Base-by-base conservation (phyloP, 2,888 invertebrate species). In the Erebia palarica region DNA sequence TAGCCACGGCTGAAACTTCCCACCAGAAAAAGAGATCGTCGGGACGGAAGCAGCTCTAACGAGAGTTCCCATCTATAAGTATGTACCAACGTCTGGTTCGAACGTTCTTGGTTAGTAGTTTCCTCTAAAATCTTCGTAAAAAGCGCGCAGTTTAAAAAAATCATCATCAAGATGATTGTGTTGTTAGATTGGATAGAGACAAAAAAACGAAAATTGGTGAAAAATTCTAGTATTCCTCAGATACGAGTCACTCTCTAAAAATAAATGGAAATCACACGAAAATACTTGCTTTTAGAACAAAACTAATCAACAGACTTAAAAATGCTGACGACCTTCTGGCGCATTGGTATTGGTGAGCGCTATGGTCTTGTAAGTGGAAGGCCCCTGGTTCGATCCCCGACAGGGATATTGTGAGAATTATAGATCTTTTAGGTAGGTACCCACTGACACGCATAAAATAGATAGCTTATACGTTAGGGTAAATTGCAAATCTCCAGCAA, bases 221-320 rank as follows among this genome's bases (percentile, higher is more conserved):
- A 5, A 18, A 61, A 42, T 18, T 44, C 44, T 16, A 14, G 14
- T 36, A 27, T n/a, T 36, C 27, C 16, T 9, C n/a, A n/a, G 47
- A 49, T 63, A 21, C 63, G 21, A 63, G 63, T 49, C 63, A 63
- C 49, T 3, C 14, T 21, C 47, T 21, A 21, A 63, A 49, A 63
- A 27, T 63, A 63, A 63, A 49, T 49, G 8, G 47, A 8, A 21
- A 61, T 44, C 4, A 47, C 42, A 18, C 47, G 14, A 47, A 21
- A 18, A 21, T 13, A 11, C 5, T 21, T 10, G 9, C 47, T 63
- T 63, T 49, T 21, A 49, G 13, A 63, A 11, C 42, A 16, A 61
- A 60, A 42, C 60, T 11, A 16, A 61, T 53, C 13, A 13, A 13
- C 11, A 1, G 10, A 14, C 14, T 13, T 49, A 49, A 49, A 49